Evolutionary conservation across 2,797 vertebrate species (phyloP), one percentile per base, ranked within the genome.

Genomic region (Brachymystax lenok): DNA sequence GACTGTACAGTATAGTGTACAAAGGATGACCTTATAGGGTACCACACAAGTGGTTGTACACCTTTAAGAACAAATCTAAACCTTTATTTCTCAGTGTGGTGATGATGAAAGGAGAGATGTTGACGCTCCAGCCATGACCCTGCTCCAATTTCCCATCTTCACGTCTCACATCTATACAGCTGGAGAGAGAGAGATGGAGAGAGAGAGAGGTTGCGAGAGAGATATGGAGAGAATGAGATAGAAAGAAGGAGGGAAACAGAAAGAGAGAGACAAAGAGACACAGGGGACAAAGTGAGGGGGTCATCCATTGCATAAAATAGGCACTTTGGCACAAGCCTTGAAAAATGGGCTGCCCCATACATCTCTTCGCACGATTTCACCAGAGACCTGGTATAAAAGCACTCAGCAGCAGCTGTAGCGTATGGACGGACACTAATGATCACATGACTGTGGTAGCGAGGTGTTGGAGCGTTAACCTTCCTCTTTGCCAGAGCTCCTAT

Each of bases 401-500:
- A 84, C 81, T 78, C 82, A 7, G 73, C 79, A 1, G 72, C 33
- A 13, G 59, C 59, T 3, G n/a, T 13, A 63, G n/a, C 4, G 10
- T 63, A 63, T 75, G 85, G 74, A 82, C 82, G 82, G 84, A 84
- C 87, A 74, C 89, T 92, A 88, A 91, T 89, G 90, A 91, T 90
- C 92, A 90, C 88, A 82, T 78, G 89, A 87, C 40, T 46, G 86
- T 61, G 7, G 77, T 82, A 77, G 83, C 81, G 84, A 51, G 82
- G 78, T 87, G 88, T 81, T 72, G 85, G 85, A 89, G 89, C 84
- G 82, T 85, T 89, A 88, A 91, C 91, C 92, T 87, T 86, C 24
- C 87, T 85, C 80, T 1, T 66, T 78, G 85, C 77, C 84, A 90
- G 89, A 89, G 84, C 21, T 82, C 85, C 90, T 91, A 93, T 93